Percentiles rank a stretch among this genome's conserved stretches.
Conservation (phyloP, 2,888 invertebrate species). For the Cantharis rufa region DNA sequence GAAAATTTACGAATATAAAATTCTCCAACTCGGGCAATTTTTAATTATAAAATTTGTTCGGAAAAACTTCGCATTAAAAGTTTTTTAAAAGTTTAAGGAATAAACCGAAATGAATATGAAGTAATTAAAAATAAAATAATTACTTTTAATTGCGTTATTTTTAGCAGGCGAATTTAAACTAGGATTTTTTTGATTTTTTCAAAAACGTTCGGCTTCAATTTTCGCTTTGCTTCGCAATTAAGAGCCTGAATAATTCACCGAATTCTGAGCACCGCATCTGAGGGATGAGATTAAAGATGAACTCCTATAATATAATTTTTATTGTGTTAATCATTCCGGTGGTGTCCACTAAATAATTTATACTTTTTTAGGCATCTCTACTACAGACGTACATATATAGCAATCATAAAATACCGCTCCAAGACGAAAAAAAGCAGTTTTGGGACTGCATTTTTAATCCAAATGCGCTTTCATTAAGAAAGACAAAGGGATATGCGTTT, state of each 20-base stretch:
- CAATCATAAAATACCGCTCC: not conserved
- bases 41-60: not conserved
- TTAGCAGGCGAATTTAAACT: not conserved
- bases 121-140: not conserved
- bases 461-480: slow-evolving; percentile 34
- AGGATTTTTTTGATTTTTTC: not conserved
- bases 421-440: not conserved
- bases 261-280: not conserved
- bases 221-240: not conserved
- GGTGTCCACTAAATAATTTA: not conserved
- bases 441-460: slow-evolving; percentile 29
- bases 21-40: not conserved
- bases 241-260: not conserved
- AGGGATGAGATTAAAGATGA: not conserved
- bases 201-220: not conserved
- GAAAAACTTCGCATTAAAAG: not conserved
- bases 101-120: not conserved
- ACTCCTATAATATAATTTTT: not conserved
- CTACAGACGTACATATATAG: not conserved
- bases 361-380: not conserved
- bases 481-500: slow-evolving; percentile 33
- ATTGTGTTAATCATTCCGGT: not conserved
- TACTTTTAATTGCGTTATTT: not conserved
- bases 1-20: not conserved
- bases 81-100: not conserved